phyloP scores from a whole-genome alignment of 2,113 vertebrate species.

The Dermatemys mawii region DNA sequence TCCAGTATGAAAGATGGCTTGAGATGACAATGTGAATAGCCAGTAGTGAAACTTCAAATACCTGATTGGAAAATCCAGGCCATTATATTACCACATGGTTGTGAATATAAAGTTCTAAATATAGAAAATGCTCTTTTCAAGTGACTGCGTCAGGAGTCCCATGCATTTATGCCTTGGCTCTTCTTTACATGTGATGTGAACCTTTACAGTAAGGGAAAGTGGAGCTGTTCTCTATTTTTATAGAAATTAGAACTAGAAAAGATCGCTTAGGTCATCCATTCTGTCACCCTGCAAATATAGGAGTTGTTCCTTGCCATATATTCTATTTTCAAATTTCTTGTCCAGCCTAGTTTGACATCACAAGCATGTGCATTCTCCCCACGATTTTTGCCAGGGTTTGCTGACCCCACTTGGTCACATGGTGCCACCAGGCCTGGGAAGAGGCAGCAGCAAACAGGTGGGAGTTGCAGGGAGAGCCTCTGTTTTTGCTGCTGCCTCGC shows the following conservation, averaged over 20 bases:
- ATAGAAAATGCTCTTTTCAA: background rate
- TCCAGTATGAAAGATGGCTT: background rate
- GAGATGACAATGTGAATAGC: background rate
- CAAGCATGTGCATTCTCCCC: background rate
- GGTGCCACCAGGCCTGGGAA: too few relatives aligned
- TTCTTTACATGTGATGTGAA: fast-evolving
- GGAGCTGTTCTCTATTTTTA: background rate
- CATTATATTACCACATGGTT: background rate
- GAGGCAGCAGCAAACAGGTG: too few relatives aligned
- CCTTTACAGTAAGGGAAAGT: background rate
- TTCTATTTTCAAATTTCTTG: background rate
- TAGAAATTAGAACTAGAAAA: background rate
- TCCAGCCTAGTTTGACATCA: background rate
- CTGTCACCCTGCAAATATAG: background rate
- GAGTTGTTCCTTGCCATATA: background rate
- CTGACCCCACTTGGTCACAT: too few relatives aligned
- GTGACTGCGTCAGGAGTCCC: background rate
- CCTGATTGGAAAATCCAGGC: background rate
- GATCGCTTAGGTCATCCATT: background rate
- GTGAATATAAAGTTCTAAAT: fast-evolving
- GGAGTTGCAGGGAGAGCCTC: too few relatives aligned
- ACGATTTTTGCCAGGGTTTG: too few relatives aligned
- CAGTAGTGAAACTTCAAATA: background rate
- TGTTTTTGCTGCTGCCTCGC: too few relatives aligned
- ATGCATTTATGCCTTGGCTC: background rate